Evolutionary conservation across 2,797 vertebrate species (phyloP).

Genomic region (Malurus leucopterus): DNA sequence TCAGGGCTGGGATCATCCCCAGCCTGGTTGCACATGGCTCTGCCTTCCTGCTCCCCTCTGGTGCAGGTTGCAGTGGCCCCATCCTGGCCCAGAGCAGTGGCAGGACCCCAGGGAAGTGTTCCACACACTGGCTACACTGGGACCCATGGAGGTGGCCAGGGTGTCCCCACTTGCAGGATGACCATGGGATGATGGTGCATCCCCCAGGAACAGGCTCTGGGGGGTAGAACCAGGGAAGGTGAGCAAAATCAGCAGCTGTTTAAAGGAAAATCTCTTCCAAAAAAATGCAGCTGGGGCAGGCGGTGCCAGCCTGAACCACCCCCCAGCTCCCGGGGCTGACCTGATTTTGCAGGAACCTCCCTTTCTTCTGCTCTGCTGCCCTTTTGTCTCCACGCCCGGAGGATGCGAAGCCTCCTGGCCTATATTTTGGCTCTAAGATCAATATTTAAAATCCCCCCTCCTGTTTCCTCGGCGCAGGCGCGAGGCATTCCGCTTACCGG

Average conservation of each 20-base stretch:
- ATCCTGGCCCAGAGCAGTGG: background rate
- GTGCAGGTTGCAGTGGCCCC: accelerated
- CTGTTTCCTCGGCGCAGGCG: background rate
- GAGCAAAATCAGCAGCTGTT: background rate
- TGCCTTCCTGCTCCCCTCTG: background rate
- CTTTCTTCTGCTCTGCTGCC: background rate
- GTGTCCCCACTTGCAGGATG: background rate
- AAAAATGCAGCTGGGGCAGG: background rate
- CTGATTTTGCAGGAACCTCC: slow-evolving; percentile 33
- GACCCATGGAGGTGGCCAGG: background rate
- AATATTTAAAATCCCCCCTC: slow-evolving; percentile 41
- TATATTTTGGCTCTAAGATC: slow-evolving; percentile 48
- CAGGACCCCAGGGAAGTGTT: background rate
- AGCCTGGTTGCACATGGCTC: accelerated
- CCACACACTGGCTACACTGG: accelerated
- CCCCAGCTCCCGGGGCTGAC: slow-evolving; percentile 4
- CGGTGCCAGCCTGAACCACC: background rate
- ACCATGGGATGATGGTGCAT: background rate
- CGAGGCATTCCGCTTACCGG: background rate
- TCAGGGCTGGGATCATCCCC: background rate
- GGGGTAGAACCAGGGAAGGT: background rate
- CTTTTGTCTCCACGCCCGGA: background rate
- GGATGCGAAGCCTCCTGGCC: slow-evolving; percentile 1
- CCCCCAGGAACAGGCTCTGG: accelerated
- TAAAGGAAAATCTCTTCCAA: background rate